phyloP scores from a whole-genome alignment of 2,797 vertebrate genomes.

The Anomalospiza imberbis region DNA sequence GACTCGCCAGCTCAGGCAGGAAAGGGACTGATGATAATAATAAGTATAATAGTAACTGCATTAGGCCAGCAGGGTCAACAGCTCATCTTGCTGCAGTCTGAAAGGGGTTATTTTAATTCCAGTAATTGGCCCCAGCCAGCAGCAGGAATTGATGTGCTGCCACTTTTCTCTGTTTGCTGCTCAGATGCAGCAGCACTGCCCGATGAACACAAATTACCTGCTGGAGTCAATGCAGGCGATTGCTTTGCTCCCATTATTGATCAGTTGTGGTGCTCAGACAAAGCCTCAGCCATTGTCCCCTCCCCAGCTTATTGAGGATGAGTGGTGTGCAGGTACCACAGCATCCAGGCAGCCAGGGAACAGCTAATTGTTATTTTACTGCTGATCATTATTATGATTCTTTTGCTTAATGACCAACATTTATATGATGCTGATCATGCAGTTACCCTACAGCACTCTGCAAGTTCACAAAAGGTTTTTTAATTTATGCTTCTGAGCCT shows the following conservation, averaged over 20 bases:
- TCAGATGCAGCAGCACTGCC: background rate
- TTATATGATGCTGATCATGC: background rate
- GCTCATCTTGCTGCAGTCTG: conserved; percentile 16
- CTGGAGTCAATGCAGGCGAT: conserved; percentile 11
- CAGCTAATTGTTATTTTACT: background rate
- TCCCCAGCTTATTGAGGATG: background rate
- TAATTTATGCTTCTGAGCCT: background rate
- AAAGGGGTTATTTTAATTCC: conserved; percentile 36
- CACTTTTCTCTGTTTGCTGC: background rate
- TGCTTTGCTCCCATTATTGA: conserved; percentile 20
- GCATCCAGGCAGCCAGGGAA: background rate
- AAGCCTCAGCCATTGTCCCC: background rate
- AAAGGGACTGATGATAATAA: background rate
- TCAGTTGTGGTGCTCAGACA: background rate
- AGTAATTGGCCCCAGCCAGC: conserved; percentile 29
- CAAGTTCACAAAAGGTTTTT: background rate
- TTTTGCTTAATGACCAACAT: conserved; percentile 25
- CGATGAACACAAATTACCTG: conserved; percentile 5
- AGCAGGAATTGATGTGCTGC: background rate
- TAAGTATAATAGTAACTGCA: background rate
- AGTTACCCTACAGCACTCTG: background rate
- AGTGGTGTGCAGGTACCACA: background rate
- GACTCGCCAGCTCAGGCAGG: background rate
- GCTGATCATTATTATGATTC: background rate
- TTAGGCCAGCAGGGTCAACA: conserved; percentile 3